These are phyloP conservation scores for Agapornis canus DNA, from an alignment of 2,797 vertebrate species.

Conservation along the genomic window DNA sequence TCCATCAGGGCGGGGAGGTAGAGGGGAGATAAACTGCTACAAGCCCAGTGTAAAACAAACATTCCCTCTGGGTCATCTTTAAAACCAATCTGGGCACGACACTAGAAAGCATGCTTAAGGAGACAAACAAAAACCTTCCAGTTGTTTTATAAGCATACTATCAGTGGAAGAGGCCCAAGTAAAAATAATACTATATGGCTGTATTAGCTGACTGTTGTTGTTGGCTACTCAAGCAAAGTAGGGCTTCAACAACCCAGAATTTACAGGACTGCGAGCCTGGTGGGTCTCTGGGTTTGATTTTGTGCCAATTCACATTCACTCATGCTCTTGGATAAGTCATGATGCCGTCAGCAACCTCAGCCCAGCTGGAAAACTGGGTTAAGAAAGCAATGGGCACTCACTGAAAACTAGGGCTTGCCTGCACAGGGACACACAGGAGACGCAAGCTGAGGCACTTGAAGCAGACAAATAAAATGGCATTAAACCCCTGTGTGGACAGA, in stretches of 20 bases:
- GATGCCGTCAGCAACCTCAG: slow-evolving; percentile 10
- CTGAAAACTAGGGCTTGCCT: not conserved
- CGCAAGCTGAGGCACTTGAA: not conserved
- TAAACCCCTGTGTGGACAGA: not conserved
- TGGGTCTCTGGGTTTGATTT: slow-evolving; percentile 30
- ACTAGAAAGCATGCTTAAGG: not conserved
- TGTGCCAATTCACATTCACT: slow-evolving; percentile 25
- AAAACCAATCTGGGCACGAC: not conserved
- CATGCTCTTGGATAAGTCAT: slow-evolving; percentile 8
- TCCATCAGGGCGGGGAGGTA: not conserved
- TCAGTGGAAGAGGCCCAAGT: not conserved
- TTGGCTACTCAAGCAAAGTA: slow-evolving; percentile 36
- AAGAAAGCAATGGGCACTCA: slow-evolving; percentile 24
- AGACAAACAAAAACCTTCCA: slow-evolving; percentile 1
- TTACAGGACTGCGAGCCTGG: slow-evolving; percentile 3
- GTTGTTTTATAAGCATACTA: slow-evolving; percentile 3
- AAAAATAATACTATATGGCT: slow-evolving; percentile 1
- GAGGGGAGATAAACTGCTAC: not conserved
- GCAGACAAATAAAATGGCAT: not conserved
- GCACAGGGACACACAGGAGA: not conserved
- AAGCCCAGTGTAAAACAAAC: not conserved
- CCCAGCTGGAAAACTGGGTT: slow-evolving; percentile 38
- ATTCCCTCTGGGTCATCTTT: slow-evolving; percentile 18
- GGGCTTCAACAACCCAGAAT: slow-evolving; percentile 6
- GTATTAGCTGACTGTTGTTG: slow-evolving; percentile 13